Percentiles rank a stretch among this genome's conserved stretches.
These are phyloP conservation scores for Oreonectes daqikongensis DNA, from an alignment of 2,797 vertebrate genomes.

Conservation along the genomic window DNA sequence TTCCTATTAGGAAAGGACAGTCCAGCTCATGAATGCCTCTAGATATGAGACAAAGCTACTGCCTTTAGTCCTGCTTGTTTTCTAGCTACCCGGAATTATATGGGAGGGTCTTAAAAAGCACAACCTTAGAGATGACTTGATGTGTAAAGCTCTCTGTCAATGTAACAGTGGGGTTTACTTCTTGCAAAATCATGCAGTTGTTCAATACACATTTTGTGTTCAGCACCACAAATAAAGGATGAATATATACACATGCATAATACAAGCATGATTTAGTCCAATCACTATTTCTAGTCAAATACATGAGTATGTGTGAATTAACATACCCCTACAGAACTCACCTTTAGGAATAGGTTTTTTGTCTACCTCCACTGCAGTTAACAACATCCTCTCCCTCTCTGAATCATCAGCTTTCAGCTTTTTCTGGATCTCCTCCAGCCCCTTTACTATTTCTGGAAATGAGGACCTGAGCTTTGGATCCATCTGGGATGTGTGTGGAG, in stretches of 20 bases:
- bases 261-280: not conserved
- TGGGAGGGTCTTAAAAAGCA: constrained; percentile 20
- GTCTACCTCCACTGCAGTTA: constrained; percentile 75
- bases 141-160: constrained; percentile 7
- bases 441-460: constrained; percentile 86
- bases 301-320: not conserved
- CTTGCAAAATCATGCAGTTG: constrained; percentile 6
- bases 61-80: constrained; percentile 24
- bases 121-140: constrained; percentile 17
- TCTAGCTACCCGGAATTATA: constrained; percentile 22
- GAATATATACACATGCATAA: not conserved
- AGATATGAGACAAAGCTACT: not conserved
- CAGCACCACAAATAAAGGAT: not conserved
- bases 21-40: constrained; percentile 32
- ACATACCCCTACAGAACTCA: constrained; percentile 55
- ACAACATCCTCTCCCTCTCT: constrained; percentile 76
- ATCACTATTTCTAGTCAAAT: not conserved
- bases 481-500: constrained; percentile 78
- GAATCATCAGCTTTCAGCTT: constrained; percentile 82
- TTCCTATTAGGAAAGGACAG: constrained; percentile 18
- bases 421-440: constrained; percentile 83
- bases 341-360: constrained; percentile 84
- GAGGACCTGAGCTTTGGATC: constrained; percentile 94
- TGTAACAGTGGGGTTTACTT: not conserved
- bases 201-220: constrained; percentile 20